These are phyloP conservation scores for Cynopterus brachyotis DNA, from an alignment of 2,113 vertebrate genomes.

Conservation along the genomic window DNA sequence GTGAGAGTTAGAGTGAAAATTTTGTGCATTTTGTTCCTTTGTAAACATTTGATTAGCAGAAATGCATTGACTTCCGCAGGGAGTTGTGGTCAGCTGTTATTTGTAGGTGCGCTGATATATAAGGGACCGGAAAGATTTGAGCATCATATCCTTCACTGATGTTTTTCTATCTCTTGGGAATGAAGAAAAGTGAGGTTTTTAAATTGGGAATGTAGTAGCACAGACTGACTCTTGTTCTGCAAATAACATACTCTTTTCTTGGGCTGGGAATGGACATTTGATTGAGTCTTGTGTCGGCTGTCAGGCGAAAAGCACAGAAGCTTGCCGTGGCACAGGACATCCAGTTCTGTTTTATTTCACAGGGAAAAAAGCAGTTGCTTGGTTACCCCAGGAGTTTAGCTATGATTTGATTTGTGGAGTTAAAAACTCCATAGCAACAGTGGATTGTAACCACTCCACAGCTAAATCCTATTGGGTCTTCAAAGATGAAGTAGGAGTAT, in stretches of 20 bases:
- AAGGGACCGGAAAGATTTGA: background rate
- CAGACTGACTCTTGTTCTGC: background rate
- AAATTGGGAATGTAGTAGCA: background rate
- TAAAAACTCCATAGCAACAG: constrained; percentile 42
- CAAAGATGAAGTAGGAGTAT: background rate
- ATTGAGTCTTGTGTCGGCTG: background rate
- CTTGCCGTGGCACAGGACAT: background rate
- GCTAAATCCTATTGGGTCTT: background rate
- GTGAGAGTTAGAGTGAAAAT: background rate
- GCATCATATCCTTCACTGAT: background rate
- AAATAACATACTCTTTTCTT: background rate
- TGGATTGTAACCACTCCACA: background rate
- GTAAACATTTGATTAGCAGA: background rate
- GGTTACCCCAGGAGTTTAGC: constrained; percentile 20
- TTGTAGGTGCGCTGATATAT: background rate
- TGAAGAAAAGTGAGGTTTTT: constrained; percentile 12
- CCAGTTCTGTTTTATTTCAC: constrained; percentile 52
- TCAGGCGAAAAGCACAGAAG: constrained; percentile 18
- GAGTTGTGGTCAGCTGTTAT: background rate
- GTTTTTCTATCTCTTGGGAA: background rate
- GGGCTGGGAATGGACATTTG: background rate
- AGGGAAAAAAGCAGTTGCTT: constrained; percentile 15
- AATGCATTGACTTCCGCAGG: background rate
- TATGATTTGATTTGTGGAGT: constrained; percentile 37
- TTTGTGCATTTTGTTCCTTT: constrained; percentile 8